Conservation (phyloP, 2,113 vertebrate genomes). For the Petromus typicus region DNA sequence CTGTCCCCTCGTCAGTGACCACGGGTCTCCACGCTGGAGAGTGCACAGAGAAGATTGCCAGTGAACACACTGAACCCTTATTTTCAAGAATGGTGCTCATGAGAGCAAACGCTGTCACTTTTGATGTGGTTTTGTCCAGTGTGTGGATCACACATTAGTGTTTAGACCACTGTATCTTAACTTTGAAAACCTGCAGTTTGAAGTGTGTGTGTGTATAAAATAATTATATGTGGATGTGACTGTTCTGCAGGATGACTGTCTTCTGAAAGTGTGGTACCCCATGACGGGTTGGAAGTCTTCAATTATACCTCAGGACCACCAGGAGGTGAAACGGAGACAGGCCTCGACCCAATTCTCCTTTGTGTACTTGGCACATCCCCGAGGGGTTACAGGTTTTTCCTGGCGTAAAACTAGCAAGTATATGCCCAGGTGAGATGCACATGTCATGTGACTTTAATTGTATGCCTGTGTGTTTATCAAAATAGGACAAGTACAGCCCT, state of each 20-base stretch:
- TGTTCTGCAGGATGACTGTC: conserved; percentile 94
- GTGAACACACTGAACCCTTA: not conserved
- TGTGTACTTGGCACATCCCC: conserved; percentile 97
- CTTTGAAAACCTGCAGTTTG: conserved; percentile 55
- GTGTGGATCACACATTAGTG: not conserved
- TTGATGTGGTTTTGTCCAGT: conserved; percentile 41
- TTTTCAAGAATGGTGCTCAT: conserved; percentile 48
- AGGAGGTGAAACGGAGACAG: conserved; percentile 89
- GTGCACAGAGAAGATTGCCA: not conserved
- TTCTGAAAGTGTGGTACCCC: conserved; percentile 98
- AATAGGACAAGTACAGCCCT: not conserved
- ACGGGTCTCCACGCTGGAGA: not conserved
- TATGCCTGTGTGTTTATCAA: conserved; percentile 40
- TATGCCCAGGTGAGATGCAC: conserved; percentile 92
- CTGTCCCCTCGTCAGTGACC: not conserved
- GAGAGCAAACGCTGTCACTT: not conserved
- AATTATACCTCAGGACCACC: conserved; percentile 93
- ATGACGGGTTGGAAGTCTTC: conserved; percentile 97
- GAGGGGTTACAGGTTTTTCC: conserved; percentile 96
- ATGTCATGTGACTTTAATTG: not conserved
- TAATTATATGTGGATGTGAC: conserved; percentile 48
- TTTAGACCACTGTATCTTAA: not conserved
- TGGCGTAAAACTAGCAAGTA: conserved; percentile 99
- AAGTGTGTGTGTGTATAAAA: not conserved
- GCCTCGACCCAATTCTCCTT: conserved; percentile 93